Base-by-base conservation (phyloP, 92 coral and sea anemone species). In the Epizoanthus illoricatus region DNA sequence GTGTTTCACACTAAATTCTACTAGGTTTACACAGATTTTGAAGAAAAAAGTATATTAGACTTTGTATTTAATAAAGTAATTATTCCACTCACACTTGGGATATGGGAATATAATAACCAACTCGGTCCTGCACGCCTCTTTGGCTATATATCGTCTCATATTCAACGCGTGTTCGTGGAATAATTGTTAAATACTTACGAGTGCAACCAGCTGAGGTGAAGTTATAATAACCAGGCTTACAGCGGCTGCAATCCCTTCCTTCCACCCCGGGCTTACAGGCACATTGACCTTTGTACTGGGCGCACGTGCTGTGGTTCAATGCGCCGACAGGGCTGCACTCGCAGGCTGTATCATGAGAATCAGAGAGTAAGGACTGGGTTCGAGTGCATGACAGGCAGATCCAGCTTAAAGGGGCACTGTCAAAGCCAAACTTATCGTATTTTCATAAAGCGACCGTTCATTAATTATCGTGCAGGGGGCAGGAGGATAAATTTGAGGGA, bases 171-270 rank as follows among this genome's bases (percentile, higher is more conserved):
- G 61, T 28, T 28, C 33, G 33, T 28, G 33, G 0, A 0, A 28
- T 1, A 28, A 28, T 28, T 28, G 33, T 28, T 28, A 28, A 28
- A 52, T 79, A 92, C 97, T 88, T 84, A 94, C 97, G 89, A 54
- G 80, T 85, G 52, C 98, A 94, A 4, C 98, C 98, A 10, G 71
- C 69, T 7, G 52, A 56, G 5, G 98, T 88, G 75, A 94, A 66
- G 59, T 90, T 92, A 71, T 90, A 94, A 63, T 81, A 90, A 12
- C 91, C 97, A 64, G 98, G 92, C 66, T 74, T 86, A 71, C 98
- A 94, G 28, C 97, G 93, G 75, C 97, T 84, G 54, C 98, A 94
- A 71, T 94, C 98, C 20, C 98, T 87, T 40, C 97, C 98, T 57
- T 91, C 97, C 49, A 92, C 98, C 1, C 98, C 97, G 17, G 91